These are phyloP conservation scores for Zygogramma bicolorata DNA, from an alignment of 2,888 invertebrate genomes.

Conservation along the genomic window DNA sequence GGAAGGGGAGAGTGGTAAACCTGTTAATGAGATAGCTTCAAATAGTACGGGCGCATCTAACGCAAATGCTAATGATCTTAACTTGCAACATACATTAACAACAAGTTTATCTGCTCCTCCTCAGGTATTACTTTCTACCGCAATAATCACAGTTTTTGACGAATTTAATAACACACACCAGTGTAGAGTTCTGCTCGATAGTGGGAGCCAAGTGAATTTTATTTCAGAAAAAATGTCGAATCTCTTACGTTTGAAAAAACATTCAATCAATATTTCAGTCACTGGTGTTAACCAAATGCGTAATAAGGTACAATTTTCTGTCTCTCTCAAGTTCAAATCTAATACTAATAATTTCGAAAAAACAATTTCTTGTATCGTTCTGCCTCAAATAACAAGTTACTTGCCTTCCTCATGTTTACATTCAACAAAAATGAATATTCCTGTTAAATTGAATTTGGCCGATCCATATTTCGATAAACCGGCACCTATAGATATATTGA, in stretches of 20 bases:
- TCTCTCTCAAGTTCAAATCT: neutral
- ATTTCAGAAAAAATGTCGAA: conserved; percentile 12
- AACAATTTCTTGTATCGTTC: conserved; percentile 17
- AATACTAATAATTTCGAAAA: neutral
- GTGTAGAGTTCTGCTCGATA: conserved; percentile 7
- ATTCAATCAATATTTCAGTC: conserved; percentile 1
- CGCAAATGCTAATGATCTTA: too few species aligned
- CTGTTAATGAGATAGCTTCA: neutral
- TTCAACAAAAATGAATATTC: neutral
- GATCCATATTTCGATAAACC: conserved; percentile 15
- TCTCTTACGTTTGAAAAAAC: neutral
- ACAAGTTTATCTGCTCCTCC: neutral
- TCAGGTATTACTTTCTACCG: neutral
- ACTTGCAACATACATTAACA: neutral
- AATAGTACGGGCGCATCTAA: neutral
- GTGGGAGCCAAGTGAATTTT: conserved; percentile 14
- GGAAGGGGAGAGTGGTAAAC: neutral
- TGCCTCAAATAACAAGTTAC: conserved; percentile 19
- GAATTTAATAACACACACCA: conserved; percentile 35
- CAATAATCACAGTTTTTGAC: neutral
- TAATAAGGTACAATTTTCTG: too few species aligned
- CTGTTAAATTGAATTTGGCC: conserved; percentile 15
- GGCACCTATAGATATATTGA: conserved; percentile 18
- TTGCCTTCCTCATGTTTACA: neutral
- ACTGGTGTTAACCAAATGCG: too few species aligned